phyloP scores from a whole-genome alignment of 1,140 invertebrate species.

The Lordiphosa clarofinis region DNA sequence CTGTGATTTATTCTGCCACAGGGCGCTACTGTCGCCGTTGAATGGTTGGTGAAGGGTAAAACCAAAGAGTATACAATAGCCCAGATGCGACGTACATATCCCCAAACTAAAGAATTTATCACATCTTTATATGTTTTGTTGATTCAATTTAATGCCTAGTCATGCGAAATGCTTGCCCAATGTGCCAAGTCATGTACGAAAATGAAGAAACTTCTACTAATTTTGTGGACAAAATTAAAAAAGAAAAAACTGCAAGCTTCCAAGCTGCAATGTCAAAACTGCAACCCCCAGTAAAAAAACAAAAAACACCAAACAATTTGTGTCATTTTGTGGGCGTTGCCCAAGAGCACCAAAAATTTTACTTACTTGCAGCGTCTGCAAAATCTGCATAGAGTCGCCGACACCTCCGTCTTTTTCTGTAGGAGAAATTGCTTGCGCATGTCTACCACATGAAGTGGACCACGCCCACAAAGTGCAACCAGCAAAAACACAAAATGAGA shows the following conservation, averaged over 20 bases:
- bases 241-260: constrained; percentile 10
- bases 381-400: constrained; percentile 59
- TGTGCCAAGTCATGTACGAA: background rate
- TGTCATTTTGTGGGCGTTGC: constrained; percentile 60
- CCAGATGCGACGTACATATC: too few species aligned
- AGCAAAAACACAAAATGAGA: constrained; percentile 8
- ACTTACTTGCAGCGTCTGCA: constrained; percentile 68
- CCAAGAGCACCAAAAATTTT: constrained; percentile 18
- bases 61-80: too few species aligned
- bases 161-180: background rate
- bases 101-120: too few species aligned
- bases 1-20: constrained; percentile 66
- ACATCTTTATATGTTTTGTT: too few species aligned
- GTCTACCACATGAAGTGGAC: constrained; percentile 34
- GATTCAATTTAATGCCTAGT: background rate
- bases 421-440: constrained; percentile 65
- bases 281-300: constrained; percentile 27
- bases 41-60: constrained; percentile 2
- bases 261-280: constrained; percentile 49
- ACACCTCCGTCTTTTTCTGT: constrained; percentile 29
- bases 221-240: background rate
- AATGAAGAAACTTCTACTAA: constrained; percentile 5
- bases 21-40: constrained; percentile 52
- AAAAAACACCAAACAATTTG: constrained; percentile 26
- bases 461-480: constrained; percentile 50